Percentiles rank a stretch among this genome's conserved stretches.
These are phyloP conservation scores for Enteromius viviparus DNA, from an alignment of 2,797 vertebrate species.

Conservation along the genomic window DNA sequence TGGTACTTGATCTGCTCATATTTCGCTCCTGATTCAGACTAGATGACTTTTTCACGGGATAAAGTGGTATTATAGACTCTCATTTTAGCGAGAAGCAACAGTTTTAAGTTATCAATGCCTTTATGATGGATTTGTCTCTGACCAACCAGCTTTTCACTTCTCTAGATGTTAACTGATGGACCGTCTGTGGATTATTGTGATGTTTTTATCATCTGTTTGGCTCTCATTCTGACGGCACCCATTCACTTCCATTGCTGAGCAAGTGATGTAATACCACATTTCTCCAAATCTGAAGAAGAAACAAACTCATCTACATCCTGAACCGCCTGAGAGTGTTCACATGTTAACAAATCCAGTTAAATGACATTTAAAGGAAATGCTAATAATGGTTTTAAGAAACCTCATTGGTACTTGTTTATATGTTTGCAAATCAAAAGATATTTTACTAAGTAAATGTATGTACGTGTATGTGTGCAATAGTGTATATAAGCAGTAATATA, in stretches of 20 bases:
- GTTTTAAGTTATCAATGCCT: neutral
- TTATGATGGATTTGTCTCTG: neutral
- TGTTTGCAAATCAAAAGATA: constrained; percentile 9
- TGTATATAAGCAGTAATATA: neutral
- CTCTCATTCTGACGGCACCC: neutral
- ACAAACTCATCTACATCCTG: neutral
- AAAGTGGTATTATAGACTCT: neutral
- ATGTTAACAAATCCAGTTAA: neutral
- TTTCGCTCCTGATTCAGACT: neutral
- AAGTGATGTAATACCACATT: neutral
- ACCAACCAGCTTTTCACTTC: neutral
- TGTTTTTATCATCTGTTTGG: neutral
- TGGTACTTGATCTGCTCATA: neutral
- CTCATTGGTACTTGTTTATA: constrained; percentile 17
- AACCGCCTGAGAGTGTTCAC: neutral
- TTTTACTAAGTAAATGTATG: neutral
- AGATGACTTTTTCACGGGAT: neutral
- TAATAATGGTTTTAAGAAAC: neutral
- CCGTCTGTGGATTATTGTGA: neutral
- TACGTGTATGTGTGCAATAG: neutral
- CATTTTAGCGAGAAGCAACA: neutral
- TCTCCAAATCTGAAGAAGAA: neutral
- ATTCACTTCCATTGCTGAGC: neutral
- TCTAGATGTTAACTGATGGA: neutral
- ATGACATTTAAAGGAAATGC: neutral